A percentile compares a stretch with the other conserved stretches of the same genome.
These are phyloP conservation scores for Tetanocera ferruginea DNA, from an alignment of 2,888 invertebrate species.

Conservation along the genomic window DNA sequence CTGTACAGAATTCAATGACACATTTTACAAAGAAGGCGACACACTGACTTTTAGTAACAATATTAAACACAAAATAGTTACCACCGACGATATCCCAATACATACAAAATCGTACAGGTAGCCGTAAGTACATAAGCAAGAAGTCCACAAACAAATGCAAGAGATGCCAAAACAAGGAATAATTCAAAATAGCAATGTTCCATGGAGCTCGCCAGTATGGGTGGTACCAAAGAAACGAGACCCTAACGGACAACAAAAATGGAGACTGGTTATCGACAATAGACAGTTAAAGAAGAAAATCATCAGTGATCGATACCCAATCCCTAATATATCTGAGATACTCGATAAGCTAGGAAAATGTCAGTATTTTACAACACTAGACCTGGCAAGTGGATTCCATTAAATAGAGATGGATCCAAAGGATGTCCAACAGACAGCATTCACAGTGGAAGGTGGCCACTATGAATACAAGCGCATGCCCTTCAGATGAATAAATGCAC, in stretches of 20 bases:
- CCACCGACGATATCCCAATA: conserved; percentile 18
- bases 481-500: conserved; percentile 38
- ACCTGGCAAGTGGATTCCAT: conserved; percentile 58
- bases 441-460: conserved; percentile 46
- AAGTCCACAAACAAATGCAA: conserved; percentile 28
- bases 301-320: conserved; percentile 18
- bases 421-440: conserved; percentile 50
- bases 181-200: conserved; percentile 23
- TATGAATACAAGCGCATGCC: conserved; percentile 49
- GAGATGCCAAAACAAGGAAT: conserved; percentile 38
- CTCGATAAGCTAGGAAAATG: conserved; percentile 16
- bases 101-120: conserved; percentile 24
- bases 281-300: conserved; percentile 29
- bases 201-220: conserved; percentile 35
- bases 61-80: conserved; percentile 15
- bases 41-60: background rate
- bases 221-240: conserved; percentile 36
- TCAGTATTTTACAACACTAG: conserved; percentile 43
- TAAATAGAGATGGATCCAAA: conserved; percentile 55
- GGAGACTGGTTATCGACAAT: conserved; percentile 38
- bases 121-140: conserved; percentile 29
- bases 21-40: conserved; percentile 22
- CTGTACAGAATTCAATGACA: background rate
- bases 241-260: conserved; percentile 28
- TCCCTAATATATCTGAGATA: conserved; percentile 33